Conservation (phyloP, 1,140 invertebrate genomes). For the Pteromalus puparum region DNA sequence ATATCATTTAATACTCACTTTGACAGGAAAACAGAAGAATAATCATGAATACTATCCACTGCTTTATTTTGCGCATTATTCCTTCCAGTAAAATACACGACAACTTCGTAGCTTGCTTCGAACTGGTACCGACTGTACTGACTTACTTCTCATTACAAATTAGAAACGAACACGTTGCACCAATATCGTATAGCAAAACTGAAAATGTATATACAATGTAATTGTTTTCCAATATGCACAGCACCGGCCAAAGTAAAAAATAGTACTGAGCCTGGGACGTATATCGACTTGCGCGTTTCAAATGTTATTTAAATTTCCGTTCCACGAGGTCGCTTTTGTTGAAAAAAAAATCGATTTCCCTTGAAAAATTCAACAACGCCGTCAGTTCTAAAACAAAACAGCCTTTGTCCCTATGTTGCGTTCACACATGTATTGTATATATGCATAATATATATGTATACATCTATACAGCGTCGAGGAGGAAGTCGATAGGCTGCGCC, state of each 20-base stretch:
- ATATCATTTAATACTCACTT: neutral
- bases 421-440: neutral
- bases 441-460: neutral
- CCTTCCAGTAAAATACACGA: neutral
- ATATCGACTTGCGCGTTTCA: neutral
- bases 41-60: neutral
- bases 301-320: neutral
- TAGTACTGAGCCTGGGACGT: neutral
- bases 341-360: too few relatives aligned
- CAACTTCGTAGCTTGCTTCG: too few relatives aligned
- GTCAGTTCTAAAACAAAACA: too few relatives aligned
- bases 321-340: neutral
- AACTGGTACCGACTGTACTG: too few relatives aligned
- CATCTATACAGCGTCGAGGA: slow-evolving; percentile 63
- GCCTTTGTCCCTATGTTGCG: too few relatives aligned
- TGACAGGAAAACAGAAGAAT: neutral
- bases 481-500: slow-evolving; percentile 72
- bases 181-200: too few relatives aligned
- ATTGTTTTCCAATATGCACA: neutral
- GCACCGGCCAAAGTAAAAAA: neutral
- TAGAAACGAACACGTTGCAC: too few relatives aligned
- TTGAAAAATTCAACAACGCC: too few relatives aligned
- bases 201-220: neutral
- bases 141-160: too few relatives aligned
- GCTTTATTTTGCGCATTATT: neutral